Base-by-base conservation (phyloP, 2,797 vertebrate species). In the Girardinus metallicus region DNA sequence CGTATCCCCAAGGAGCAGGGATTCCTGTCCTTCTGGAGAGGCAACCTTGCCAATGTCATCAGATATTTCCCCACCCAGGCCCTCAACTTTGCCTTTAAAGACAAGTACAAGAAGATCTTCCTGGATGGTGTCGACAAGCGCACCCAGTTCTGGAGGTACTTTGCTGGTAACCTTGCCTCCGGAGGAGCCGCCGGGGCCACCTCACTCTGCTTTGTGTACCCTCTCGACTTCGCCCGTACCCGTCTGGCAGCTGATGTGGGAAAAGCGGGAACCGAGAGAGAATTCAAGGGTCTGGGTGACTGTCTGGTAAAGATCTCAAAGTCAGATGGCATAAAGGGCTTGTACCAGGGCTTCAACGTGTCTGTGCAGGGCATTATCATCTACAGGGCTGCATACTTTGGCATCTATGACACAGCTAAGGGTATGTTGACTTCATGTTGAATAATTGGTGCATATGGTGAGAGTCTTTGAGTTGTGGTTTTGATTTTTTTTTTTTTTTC, bases 361-460 rank as follows among this genome's bases (percentile, higher is more conserved):
- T 98, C 97, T 1, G 96, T 98, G 79, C 97, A 98, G 93, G 97
- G 97, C 75, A 98, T 98, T 92, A 97, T 98, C 93, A 97, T 98
- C 93, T 98, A 98, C 95, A 96, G 97, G 93, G 97, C 97, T 0
- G 95, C 97, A 31, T 98, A 97, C 91, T 98, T 98, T 0, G 97
- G 97, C 86, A 96, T 98, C 89, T 98, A 98, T 3, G 97, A 98
- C 89, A 98, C 97, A 0, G 97, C 97, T 0, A 98, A 98, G 87
- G 96, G 97, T 98, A 94, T 2, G 95, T 39, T n/a, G 1, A 31
- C 18, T 11, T 9, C 4, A 3, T 5, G 26, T 1, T 21, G 1
- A 13, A 29, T 3, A 5, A 29, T 11, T 3, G 0, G 2, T 34
- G 2, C 16, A 5, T 53, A 11, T 18, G 15, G 1, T 31, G 16